Conservation (phyloP, 2,113 vertebrate genomes). For the Pelodiscus sinensis region DNA sequence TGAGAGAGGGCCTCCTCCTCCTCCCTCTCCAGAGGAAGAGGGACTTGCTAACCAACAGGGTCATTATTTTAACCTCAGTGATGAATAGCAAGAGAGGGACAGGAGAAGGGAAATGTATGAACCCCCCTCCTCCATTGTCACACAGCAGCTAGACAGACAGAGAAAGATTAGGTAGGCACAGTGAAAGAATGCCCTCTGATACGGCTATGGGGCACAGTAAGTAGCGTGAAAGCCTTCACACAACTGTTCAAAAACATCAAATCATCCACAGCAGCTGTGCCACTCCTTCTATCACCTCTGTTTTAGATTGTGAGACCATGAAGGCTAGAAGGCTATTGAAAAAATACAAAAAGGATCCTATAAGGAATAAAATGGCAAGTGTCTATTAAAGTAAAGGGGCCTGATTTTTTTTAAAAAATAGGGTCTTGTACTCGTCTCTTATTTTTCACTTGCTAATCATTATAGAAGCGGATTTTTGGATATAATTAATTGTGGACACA, state of each 20-base stretch:
- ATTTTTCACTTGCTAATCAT: neutral
- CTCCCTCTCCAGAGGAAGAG: neutral
- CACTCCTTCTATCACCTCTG: neutral
- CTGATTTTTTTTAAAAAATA: neutral
- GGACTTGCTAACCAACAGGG: neutral
- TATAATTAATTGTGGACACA: neutral
- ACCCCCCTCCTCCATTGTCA: neutral
- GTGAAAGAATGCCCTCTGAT: neutral
- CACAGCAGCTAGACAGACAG: slow-evolving; percentile 15
- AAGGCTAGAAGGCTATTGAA: neutral
- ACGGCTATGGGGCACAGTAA: slow-evolving; percentile 20
- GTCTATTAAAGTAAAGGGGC: neutral
- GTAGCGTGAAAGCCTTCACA: neutral
- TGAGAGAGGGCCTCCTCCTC: neutral
- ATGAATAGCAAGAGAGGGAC: slow-evolving; percentile 30
- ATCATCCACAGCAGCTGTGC: neutral
- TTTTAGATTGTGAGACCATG: neutral
- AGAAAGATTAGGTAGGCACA: slow-evolving; percentile 28
- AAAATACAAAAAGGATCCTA: neutral
- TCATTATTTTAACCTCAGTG: slow-evolving; percentile 24
- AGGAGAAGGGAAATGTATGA: slow-evolving; percentile 21
- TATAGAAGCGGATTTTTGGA: neutral
- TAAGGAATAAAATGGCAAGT: neutral
- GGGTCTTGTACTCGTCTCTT: neutral
- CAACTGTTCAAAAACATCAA: neutral